phyloP scores from a whole-genome alignment of 2,113 vertebrate species.

The Megalops atlanticus region DNA sequence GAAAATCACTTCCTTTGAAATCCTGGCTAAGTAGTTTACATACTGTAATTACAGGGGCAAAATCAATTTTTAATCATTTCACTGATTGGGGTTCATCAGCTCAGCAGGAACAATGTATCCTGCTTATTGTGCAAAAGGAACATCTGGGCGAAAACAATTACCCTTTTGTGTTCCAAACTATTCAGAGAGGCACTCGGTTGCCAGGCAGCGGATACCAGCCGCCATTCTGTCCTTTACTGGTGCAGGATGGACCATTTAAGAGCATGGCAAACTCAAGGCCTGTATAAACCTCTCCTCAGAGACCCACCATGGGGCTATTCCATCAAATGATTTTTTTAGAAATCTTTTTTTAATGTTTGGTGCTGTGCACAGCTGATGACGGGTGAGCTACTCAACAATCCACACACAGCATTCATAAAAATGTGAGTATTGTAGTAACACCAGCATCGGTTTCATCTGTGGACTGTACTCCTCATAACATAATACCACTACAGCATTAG shows the following conservation, averaged over 20 bases:
- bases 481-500: too few species aligned
- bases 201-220: constrained; percentile 54
- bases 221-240: constrained; percentile 88
- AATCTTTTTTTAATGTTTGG: constrained; percentile 46
- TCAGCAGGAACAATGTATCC: constrained; percentile 95
- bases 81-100: constrained; percentile 99
- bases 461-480: too few species aligned
- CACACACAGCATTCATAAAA: too few species aligned
- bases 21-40: constrained; percentile 99
- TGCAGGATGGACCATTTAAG: constrained; percentile 80
- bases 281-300: constrained; percentile 76
- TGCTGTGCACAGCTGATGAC: constrained; percentile 36
- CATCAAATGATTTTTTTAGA: not conserved
- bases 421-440: too few species aligned
- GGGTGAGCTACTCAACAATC: too few species aligned
- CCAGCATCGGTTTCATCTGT: too few species aligned
- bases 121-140: constrained; percentile 95
- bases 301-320: constrained; percentile 69
- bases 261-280: constrained; percentile 80
- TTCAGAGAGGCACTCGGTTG: constrained; percentile 68
- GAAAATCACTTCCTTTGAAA: constrained; percentile 99
- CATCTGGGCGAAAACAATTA: constrained; percentile 99
- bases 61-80: constrained; percentile 99
- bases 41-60: constrained; percentile 98
- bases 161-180: constrained; percentile 89